A percentile compares a stretch with the other conserved stretches of the same genome.
phyloP scores from a whole-genome alignment of 2,113 vertebrate species.

The Pimephales promelas region DNA sequence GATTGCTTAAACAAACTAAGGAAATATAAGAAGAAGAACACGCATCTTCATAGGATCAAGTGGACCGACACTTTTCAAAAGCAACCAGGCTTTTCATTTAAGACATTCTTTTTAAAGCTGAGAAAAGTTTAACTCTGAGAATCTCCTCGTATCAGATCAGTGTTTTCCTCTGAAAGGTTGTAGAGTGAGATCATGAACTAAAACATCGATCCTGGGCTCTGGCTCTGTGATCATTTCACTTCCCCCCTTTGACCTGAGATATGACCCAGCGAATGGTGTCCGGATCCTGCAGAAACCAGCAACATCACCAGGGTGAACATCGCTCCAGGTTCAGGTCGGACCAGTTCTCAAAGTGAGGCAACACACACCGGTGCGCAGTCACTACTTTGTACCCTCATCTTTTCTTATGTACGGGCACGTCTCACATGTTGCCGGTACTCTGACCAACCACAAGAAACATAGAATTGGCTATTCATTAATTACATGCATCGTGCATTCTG shows the following conservation, averaged over 20 bases:
- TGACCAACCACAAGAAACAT: too few species aligned
- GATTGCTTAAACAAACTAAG: neutral
- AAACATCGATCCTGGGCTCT: neutral
- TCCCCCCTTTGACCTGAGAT: constrained; percentile 8
- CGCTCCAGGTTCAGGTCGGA: neutral
- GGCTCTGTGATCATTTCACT: neutral
- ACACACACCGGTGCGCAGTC: too few species aligned
- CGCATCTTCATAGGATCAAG: neutral
- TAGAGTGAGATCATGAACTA: neutral
- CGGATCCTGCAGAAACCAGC: neutral
- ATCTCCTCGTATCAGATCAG: neutral
- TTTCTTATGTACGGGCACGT: too few species aligned
- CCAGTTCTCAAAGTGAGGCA: too few species aligned
- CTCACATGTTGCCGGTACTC: too few species aligned
- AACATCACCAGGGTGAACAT: neutral
- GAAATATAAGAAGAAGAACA: neutral
- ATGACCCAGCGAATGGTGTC: neutral
- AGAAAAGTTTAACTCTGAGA: neutral
- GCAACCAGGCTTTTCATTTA: neutral
- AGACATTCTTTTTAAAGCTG: too few species aligned
- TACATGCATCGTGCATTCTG: too few species aligned
- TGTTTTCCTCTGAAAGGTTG: neutral
- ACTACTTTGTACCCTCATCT: too few species aligned
- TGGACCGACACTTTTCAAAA: neutral
- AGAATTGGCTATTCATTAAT: too few species aligned